A percentile compares a stretch with the other conserved stretches of the same genome.
Conservation (phyloP, 1,140 invertebrate species). For the Rhyacophila brunnea region DNA sequence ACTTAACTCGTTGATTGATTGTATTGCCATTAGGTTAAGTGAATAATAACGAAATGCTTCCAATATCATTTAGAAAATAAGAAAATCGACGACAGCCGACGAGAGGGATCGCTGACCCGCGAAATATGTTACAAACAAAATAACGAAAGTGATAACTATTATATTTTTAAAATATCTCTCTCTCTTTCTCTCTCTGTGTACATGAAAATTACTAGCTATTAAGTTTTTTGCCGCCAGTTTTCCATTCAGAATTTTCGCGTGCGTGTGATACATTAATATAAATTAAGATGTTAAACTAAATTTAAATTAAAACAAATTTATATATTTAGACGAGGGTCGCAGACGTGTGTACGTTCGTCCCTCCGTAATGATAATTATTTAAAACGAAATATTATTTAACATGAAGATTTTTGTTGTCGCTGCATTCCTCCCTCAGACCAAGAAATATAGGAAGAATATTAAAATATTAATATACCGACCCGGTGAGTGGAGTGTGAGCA, state of each 20-base stretch:
- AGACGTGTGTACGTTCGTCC: too few relatives aligned
- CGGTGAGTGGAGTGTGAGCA: slow-evolving; percentile 28
- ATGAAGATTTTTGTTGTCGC: slow-evolving; percentile 34
- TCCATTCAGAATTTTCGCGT: slow-evolving; percentile 33
- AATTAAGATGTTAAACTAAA: slow-evolving; percentile 17
- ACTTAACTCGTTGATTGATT: slow-evolving; percentile 20
- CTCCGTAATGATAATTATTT: slow-evolving; percentile 11
- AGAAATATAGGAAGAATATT: slow-evolving; percentile 35
- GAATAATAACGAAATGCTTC: slow-evolving; percentile 36
- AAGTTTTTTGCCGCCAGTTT: slow-evolving; percentile 34
- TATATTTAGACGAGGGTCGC: background rate
- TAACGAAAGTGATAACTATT: background rate
- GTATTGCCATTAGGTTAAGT: slow-evolving; percentile 34
- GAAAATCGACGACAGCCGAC: background rate
- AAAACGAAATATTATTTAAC: slow-evolving; percentile 24
- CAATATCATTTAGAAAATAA: slow-evolving; percentile 22
- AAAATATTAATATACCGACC: slow-evolving; percentile 31
- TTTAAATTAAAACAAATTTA: slow-evolving; percentile 13
- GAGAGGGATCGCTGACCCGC: background rate
- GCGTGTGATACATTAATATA: slow-evolving; percentile 36
- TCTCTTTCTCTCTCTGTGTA: background rate
- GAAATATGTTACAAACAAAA: background rate
- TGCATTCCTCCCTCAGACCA: slow-evolving; percentile 37
- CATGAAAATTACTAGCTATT: slow-evolving; percentile 9
- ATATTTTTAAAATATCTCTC: background rate